Conservation (phyloP, 1,140 invertebrate species). For the Heliconius hewitsoni region DNA sequence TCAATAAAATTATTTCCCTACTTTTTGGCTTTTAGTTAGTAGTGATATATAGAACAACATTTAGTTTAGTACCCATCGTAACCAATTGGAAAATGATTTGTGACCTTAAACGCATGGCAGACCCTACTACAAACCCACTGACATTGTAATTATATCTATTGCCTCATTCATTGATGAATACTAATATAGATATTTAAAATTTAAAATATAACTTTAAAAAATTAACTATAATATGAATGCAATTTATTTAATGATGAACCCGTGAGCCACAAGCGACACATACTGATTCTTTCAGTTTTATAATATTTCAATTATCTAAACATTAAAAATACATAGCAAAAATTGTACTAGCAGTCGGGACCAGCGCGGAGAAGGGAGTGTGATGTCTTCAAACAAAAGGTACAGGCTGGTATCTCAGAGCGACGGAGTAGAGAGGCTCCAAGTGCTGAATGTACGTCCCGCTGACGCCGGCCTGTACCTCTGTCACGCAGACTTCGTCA, state of each 20-base stretch:
- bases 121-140: constrained; percentile 45
- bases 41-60: constrained; percentile 6
- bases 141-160: constrained; percentile 30
- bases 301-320: neutral
- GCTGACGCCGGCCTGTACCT: constrained; percentile 64
- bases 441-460: constrained; percentile 53
- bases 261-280: neutral
- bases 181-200: neutral
- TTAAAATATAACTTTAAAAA: neutral
- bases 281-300: neutral
- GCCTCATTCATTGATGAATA: constrained; percentile 8
- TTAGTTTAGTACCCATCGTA: constrained; percentile 26
- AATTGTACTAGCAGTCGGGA: constrained; percentile 68
- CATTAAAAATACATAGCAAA: constrained; percentile 8
- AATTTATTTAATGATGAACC: neutral
- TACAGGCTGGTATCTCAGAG: constrained; percentile 57
- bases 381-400: constrained; percentile 48
- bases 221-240: neutral
- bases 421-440: constrained; percentile 50
- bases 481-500: constrained; percentile 62
- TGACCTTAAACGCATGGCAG: constrained; percentile 43
- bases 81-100: constrained; percentile 44
- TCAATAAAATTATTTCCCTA: neutral
- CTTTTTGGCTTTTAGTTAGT: neutral
- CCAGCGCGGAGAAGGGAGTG: constrained; percentile 50